Conservation (phyloP, 2,797 vertebrate species). For the Oophaga sylvatica region DNA sequence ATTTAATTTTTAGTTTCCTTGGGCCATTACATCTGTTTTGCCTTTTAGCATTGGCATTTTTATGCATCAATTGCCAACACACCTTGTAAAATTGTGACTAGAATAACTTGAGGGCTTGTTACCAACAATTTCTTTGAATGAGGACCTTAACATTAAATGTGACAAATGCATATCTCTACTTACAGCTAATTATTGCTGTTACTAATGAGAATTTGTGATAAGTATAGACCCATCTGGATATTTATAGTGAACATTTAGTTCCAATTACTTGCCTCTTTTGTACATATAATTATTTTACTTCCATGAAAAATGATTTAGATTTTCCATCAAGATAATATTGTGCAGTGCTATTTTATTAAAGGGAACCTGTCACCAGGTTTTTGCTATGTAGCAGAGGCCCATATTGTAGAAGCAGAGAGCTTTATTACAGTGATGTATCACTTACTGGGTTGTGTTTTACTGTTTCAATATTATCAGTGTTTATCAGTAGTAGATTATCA, state of each 20-base stretch:
- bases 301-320: background rate
- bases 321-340: background rate
- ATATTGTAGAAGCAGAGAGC: no score
- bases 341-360: background rate
- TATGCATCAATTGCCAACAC: background rate
- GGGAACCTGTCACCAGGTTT: no score
- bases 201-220: slow-evolving; percentile 17
- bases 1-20: background rate
- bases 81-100: background rate
- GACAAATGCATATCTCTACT: background rate
- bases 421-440: no score
- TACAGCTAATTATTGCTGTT: background rate
- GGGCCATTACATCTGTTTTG: background rate
- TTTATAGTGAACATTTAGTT: slow-evolving; percentile 3
- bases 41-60: background rate
- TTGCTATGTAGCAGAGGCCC: no score
- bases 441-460: no score
- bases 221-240: slow-evolving; percentile 4
- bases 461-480: no score
- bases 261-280: background rate
- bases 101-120: background rate
- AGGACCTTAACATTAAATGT: background rate
- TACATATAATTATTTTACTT: background rate
- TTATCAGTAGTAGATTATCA: no score
- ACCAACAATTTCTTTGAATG: background rate